Conservation (phyloP, 2,888 invertebrate species). For the Omphaloscelis lunosa region DNA sequence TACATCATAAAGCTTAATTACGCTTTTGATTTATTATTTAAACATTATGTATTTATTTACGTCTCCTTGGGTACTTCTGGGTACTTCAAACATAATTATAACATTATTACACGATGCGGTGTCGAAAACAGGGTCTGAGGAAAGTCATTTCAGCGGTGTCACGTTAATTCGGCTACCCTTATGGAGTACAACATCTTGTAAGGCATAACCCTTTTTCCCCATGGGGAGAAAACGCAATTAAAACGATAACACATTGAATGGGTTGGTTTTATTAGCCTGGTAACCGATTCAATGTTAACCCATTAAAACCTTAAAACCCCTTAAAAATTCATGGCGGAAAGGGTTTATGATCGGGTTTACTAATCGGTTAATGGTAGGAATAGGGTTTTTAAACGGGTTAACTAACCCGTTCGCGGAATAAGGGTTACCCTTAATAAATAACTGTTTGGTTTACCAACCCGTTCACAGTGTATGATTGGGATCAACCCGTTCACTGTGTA, state of each 20-base stretch:
- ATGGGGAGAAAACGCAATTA: neutral
- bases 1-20: neutral
- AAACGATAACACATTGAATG: neutral
- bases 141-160: neutral
- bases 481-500: neutral
- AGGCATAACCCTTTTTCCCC: slow-evolving; percentile 3
- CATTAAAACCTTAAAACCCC: neutral
- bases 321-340: neutral
- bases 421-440: neutral
- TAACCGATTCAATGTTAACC: neutral
- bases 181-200: neutral
- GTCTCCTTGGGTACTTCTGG: neutral
- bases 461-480: neutral
- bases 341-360: neutral
- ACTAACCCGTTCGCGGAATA: neutral
- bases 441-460: neutral
- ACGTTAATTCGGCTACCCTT: neutral
- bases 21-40: slow-evolving; percentile 2
- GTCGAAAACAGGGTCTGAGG: neutral
- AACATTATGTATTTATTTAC: neutral
- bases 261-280: neutral
- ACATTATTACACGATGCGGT: neutral
- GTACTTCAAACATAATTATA: neutral
- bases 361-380: neutral
- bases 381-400: neutral